Base-by-base conservation (phyloP, 1,140 invertebrate species). In the Hirudo medicinalis region DNA sequence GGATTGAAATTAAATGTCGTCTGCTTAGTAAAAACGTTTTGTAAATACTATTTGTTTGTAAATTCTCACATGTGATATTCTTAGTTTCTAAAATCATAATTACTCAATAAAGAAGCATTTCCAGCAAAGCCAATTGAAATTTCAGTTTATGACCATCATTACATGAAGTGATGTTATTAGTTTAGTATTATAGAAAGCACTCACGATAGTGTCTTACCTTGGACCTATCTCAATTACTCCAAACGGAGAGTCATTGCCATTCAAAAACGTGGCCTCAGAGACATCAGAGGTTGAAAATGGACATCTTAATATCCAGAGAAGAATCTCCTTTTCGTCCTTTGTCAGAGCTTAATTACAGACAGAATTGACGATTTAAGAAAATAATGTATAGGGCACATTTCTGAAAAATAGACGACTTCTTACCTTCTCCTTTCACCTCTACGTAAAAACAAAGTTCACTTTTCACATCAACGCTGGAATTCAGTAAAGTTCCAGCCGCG, bases 141-240 rank as follows among this genome's bases (percentile, higher is more conserved):
- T n/a, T n/a, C n/a, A n/a, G n/a, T n/a, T n/a, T n/a, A n/a, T n/a
- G n/a, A n/a, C n/a, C n/a, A n/a, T n/a, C n/a, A n/a, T n/a, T n/a
- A n/a, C n/a, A n/a, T n/a, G n/a, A n/a, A n/a, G n/a, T n/a, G n/a
- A n/a, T n/a, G n/a, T n/a, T n/a, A n/a, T n/a, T n/a, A n/a, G n/a
- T n/a, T n/a, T n/a, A n/a, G n/a, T n/a, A n/a, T n/a, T n/a, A n/a
- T n/a, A n/a, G n/a, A n/a, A 63, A 13, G 9, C 57, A 63, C 1
- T 63, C 22, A 22, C 1, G 11, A 25, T 11, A 63, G 6, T 57
- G 9, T 63, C 49, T 74, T 72, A 82, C 81, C 81, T 80, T 55
- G 83, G 83, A 54, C 83, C 83, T 72, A 85, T 81, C 76, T 85
- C 83, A 69, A 84, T 75, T 0, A 83, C 57, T 8, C 29, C 57